A percentile compares a stretch with the other conserved stretches of the same genome.
Evolutionary conservation across 2,888 invertebrate species (phyloP).

Genomic region (Gibbula magus): DNA sequence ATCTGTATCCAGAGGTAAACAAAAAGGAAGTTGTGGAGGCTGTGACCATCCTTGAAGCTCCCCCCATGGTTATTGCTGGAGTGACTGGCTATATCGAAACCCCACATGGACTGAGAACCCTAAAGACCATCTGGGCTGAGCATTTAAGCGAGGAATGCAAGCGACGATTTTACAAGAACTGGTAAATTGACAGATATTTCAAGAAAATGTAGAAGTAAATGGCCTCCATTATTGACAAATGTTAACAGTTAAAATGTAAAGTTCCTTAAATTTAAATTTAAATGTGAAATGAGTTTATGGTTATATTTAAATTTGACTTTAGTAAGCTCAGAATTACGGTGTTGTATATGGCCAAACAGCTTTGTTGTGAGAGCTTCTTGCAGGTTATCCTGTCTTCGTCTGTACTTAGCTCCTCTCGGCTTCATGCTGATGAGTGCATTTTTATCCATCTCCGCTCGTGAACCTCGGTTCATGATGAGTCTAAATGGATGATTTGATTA

Average conservation of each 20-base stretch:
- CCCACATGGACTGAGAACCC: slow-evolving; percentile 94
- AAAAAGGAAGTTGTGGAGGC: slow-evolving; percentile 99
- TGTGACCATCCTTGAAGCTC: slow-evolving; percentile 97
- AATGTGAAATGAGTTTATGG: too few relatives aligned
- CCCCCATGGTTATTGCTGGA: slow-evolving; percentile 98
- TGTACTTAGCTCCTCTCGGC: slow-evolving; percentile 48
- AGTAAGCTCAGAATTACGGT: too few relatives aligned
- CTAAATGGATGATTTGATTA: slow-evolving; percentile 74
- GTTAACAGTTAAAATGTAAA: too few relatives aligned
- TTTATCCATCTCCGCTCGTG: slow-evolving; percentile 39
- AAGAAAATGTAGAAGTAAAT: too few relatives aligned
- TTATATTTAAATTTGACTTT: too few relatives aligned
- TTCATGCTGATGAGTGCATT: slow-evolving; percentile 39
- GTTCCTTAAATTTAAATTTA: too few relatives aligned
- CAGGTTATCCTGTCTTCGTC: slow-evolving; percentile 33
- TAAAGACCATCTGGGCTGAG: slow-evolving; percentile 98
- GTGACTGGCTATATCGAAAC: slow-evolving; percentile 99
- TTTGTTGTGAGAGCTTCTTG: slow-evolving; percentile 3
- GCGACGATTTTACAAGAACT: slow-evolving; percentile 99
- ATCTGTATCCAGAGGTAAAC: slow-evolving; percentile 89
- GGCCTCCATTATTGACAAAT: too few relatives aligned
- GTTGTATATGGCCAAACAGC: not conserved
- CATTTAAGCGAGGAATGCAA: slow-evolving; percentile 99
- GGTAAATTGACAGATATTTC: slow-evolving; percentile 81
- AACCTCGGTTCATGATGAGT: slow-evolving; percentile 46